Evolutionary conservation across 2,888 invertebrate genomes (phyloP).

Genomic region (Cataglyphis altisquamis): DNA sequence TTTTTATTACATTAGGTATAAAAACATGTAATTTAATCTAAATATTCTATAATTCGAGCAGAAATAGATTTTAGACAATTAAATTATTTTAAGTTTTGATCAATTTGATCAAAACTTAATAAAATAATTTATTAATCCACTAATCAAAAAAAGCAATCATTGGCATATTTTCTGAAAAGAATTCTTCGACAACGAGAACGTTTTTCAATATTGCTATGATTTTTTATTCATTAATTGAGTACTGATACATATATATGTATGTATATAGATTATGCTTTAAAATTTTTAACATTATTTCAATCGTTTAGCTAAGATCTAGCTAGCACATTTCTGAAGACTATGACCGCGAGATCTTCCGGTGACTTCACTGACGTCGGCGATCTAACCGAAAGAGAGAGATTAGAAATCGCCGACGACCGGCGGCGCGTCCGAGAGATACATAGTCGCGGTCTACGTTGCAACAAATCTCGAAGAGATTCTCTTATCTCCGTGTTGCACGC

Average conservation of each 20-base stretch:
- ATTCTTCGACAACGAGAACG: background rate
- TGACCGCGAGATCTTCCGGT: constrained; percentile 38
- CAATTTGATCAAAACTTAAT: background rate
- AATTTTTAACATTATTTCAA: constrained; percentile 40
- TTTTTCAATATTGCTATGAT: background rate
- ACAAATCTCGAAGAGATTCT: constrained; percentile 41
- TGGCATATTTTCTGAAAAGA: background rate
- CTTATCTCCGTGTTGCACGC: constrained; percentile 35
- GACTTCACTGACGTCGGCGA: constrained; percentile 50
- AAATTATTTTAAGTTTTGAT: too few species aligned
- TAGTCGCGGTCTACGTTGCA: constrained; percentile 26
- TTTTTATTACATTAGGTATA: background rate
- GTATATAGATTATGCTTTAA: constrained; percentile 9
- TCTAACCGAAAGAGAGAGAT: constrained; percentile 50
- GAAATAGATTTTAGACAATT: background rate
- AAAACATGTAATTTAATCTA: background rate
- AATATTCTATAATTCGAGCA: background rate
- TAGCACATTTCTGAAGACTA: constrained; percentile 41
- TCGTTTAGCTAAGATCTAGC: constrained; percentile 33
- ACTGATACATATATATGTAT: background rate
- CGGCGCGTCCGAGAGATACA: constrained; percentile 33
- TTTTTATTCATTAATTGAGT: constrained; percentile 23
- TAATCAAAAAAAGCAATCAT: background rate
- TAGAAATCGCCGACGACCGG: constrained; percentile 49
- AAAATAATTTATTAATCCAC: background rate